Conservation (phyloP, 2,888 invertebrate species). For the Agrilus cyanescens region DNA sequence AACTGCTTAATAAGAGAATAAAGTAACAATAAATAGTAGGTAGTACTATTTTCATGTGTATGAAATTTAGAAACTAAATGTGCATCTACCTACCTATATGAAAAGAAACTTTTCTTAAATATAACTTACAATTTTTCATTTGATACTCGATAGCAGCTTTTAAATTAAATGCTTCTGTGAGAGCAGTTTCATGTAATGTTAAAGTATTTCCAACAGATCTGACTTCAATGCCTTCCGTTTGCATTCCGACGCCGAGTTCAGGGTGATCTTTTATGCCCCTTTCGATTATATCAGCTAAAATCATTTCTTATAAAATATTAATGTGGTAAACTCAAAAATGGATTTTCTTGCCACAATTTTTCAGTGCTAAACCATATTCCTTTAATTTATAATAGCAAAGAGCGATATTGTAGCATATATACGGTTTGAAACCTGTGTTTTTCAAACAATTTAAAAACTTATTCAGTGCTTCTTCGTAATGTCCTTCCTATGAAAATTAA, state of each 20-base stretch:
- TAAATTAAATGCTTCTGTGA: conserved; percentile 96
- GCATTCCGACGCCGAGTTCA: conserved; percentile 93
- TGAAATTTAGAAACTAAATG: no score
- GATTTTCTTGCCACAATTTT: conserved; percentile 65
- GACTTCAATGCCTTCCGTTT: conserved; percentile 84
- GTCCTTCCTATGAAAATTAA: conserved; percentile 49
- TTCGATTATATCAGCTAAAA: conserved; percentile 78
- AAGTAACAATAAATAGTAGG: no score
- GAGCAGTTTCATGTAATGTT: conserved; percentile 86
- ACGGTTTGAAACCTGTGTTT: conserved; percentile 77
- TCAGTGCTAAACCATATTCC: conserved; percentile 85
- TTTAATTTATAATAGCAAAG: conserved; percentile 88
- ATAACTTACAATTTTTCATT: conserved; percentile 58
- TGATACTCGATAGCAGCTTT: conserved; percentile 98
- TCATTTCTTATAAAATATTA: background rate
- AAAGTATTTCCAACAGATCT: conserved; percentile 93
- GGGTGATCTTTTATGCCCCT: conserved; percentile 93
- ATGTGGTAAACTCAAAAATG: background rate
- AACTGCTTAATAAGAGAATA: no score
- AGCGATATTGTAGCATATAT: conserved; percentile 91
- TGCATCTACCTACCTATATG: no score
- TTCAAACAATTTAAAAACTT: conserved; percentile 83
- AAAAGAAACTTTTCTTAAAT: no score
- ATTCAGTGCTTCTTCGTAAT: conserved; percentile 81
- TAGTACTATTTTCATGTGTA: no score